A percentile compares a stretch with the other conserved stretches of the same genome.
These are phyloP conservation scores for Mus spretus DNA, from an alignment of 2,797 vertebrate genomes.

Conservation along the genomic window DNA sequence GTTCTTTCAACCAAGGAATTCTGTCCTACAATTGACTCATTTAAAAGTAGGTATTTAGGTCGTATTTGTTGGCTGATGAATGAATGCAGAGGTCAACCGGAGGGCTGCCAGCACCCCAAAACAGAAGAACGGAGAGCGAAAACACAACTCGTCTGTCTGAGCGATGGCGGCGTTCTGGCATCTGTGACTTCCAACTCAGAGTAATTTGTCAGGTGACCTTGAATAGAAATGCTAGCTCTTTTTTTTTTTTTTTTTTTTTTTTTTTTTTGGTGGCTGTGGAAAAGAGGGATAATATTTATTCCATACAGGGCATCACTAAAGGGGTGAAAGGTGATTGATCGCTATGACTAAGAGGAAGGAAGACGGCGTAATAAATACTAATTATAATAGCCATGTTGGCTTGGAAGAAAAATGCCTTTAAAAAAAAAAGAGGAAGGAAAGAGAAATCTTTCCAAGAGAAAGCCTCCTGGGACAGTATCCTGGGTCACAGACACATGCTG, in stretches of 20 bases:
- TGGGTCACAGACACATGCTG: neutral
- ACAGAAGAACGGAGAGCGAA: neutral
- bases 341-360: constrained; percentile 55
- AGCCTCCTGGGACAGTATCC: constrained; percentile 1
- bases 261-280: neutral
- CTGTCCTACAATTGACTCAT: constrained; percentile 43
- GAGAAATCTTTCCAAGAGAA: constrained; percentile 22
- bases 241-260: neutral
- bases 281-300: constrained; percentile 71
- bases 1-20: constrained; percentile 33
- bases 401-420: constrained; percentile 73
- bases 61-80: constrained; percentile 6
- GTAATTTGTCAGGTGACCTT: constrained; percentile 63
- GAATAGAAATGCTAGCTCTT: neutral
- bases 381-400: constrained; percentile 70
- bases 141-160: neutral
- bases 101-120: neutral
- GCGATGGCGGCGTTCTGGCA: neutral
- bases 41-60: neutral
- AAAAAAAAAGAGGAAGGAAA: constrained; percentile 46
- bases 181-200: constrained; percentile 13
- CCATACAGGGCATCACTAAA: constrained; percentile 45
- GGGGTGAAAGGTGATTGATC: constrained; percentile 53
- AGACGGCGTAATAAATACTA: constrained; percentile 80
- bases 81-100: neutral